These are phyloP conservation scores for Potamilus streckersoni DNA, from an alignment of 1,140 invertebrate species.

Conservation along the genomic window DNA sequence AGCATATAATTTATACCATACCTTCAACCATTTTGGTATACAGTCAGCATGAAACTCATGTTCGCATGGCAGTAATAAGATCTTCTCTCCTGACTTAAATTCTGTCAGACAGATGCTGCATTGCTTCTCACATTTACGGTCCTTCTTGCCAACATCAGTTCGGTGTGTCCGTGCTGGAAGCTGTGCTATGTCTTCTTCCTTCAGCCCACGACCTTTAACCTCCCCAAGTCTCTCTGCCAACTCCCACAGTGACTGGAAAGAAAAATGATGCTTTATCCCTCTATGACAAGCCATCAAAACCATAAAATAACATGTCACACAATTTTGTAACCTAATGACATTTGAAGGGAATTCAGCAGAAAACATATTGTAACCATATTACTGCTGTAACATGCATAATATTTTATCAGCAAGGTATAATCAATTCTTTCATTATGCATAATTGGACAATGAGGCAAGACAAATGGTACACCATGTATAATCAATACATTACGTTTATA, in stretches of 20 bases:
- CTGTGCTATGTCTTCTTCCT: conserved; percentile 24
- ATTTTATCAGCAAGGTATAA: too few species aligned
- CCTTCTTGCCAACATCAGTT: background rate
- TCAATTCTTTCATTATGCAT: too few species aligned
- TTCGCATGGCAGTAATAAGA: conserved; percentile 14
- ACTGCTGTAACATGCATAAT: too few species aligned
- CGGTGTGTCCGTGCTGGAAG: conserved; percentile 13
- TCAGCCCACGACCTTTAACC: conserved; percentile 18
- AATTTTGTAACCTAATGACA: background rate
- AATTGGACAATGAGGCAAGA: too few species aligned
- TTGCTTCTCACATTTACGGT: background rate
- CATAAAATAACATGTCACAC: background rate
- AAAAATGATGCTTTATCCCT: too few species aligned
- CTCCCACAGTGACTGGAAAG: conserved; percentile 17
- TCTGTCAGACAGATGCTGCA: conserved; percentile 28
- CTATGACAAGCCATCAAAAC: too few species aligned
- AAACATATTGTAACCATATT: too few species aligned
- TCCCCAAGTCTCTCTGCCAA: conserved; percentile 24
- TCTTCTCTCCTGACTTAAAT: conserved; percentile 12
- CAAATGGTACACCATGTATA: too few species aligned
- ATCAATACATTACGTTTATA: too few species aligned
- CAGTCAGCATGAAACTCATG: conserved; percentile 24
- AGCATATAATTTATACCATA: conserved; percentile 1
- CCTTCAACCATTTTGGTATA: conserved; percentile 27
- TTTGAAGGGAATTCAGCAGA: too few species aligned